Evolutionary conservation across 2,797 vertebrate species (phyloP), one percentile per base, ranked within the genome.

Genomic region (Merluccius polli): DNA sequence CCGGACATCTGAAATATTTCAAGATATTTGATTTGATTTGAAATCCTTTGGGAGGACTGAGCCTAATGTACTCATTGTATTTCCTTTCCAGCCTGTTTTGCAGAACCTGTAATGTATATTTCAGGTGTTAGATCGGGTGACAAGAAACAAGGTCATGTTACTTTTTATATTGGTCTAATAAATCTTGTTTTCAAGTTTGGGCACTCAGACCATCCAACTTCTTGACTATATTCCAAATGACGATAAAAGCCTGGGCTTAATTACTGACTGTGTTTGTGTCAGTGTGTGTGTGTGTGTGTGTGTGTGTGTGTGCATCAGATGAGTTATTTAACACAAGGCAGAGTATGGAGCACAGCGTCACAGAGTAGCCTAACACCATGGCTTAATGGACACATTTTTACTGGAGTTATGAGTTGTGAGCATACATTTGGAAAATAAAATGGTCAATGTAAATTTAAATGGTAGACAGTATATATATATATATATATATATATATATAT

Each of bases 81-180:
- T 81, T 74, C 78, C 21, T 71, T 71, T 35, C 72, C 9, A 63
- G 52, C 52, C n/a, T 63, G 6, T 63, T 24, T 63, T 24, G n/a
- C 52, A 63, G n/a, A 63, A 24, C 52, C 38, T 84, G 65, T 52
- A 31, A 81, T 72, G 75, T 71, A 27, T 35, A 76, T 79, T 77
- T 75, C 48, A 77, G 78, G 71, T 74, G 72, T 74, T 76, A 11
- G 52, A 65, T 65, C 63, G 65, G n/a, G 71, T 79, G 71, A 81
- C 71, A 67, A 80, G 86, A 81, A 59, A 75, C 76, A 88, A 82
- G 78, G 77, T 79, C 75, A 75, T 72, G 77, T 82, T 75, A 73
- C 74, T 86, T 82, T 85, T 83, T 74, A 82, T 84, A 48, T 74
- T 36, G 41, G 32, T 73, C 71, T 70, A 73, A 86, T 84, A 76